Conservation (phyloP, 1,140 invertebrate species). For the Meloidogyne hapla region DNA sequence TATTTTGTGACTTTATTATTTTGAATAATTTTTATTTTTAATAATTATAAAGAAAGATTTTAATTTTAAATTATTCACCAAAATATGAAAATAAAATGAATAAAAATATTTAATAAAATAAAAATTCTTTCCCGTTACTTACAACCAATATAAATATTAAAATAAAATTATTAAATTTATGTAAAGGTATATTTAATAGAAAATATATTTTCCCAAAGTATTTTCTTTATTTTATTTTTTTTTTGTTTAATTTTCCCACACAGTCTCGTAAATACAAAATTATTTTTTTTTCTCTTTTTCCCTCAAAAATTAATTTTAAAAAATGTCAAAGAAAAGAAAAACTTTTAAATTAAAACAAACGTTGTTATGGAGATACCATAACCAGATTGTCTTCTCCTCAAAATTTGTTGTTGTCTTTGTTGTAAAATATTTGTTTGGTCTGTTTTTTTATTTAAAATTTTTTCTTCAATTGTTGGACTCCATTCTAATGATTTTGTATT, state of each 20-base stretch:
- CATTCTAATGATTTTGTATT: constrained; percentile 16
- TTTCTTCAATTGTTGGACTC: constrained; percentile 15
- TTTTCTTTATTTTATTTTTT: neutral
- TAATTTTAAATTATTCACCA: too few species aligned
- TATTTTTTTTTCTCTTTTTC: neutral
- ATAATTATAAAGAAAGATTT: too few species aligned
- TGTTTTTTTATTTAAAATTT: neutral
- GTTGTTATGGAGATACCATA: constrained; percentile 63
- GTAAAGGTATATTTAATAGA: neutral
- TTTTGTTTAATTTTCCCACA: neutral
- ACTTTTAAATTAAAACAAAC: constrained; percentile 35
- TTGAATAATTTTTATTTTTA: too few species aligned
- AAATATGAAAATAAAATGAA: too few species aligned
- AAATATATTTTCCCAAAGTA: neutral
- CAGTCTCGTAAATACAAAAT: constrained; percentile 8
- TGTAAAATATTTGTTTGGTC: constrained; percentile 15
- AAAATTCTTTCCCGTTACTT: too few species aligned
- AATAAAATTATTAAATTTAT: neutral
- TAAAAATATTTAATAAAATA: too few species aligned
- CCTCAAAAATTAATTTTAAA: constrained; percentile 5
- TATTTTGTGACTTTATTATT: too few species aligned
- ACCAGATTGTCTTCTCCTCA: constrained; percentile 55
- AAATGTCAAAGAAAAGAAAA: constrained; percentile 6
- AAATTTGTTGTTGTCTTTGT: constrained; percentile 27
- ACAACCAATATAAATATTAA: too few species aligned